A percentile compares a stretch with the other conserved stretches of the same genome.
Evolutionary conservation across 2,888 invertebrate species (phyloP).

Genomic region (Lysandra coridon): DNA sequence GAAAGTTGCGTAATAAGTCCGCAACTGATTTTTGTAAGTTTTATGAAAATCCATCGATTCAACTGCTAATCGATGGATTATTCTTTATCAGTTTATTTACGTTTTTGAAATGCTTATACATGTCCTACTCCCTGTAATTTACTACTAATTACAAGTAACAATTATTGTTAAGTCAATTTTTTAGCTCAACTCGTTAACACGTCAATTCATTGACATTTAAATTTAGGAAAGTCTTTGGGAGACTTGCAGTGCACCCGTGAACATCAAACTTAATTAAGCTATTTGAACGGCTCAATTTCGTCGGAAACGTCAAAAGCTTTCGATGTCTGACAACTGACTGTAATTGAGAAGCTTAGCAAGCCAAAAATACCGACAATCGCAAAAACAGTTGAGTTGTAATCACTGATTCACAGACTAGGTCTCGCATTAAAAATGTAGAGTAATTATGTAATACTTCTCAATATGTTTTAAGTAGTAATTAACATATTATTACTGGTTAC

Average conservation of each 20-base stretch:
- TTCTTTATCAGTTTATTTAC: not conserved
- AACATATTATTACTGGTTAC: not conserved
- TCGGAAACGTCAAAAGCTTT: slow-evolving; percentile 19
- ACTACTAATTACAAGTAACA: too few species aligned
- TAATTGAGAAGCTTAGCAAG: slow-evolving; percentile 14
- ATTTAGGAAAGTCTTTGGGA: not conserved
- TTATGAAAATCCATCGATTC: too few species aligned
- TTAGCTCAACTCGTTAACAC: not conserved
- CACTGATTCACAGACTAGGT: not conserved
- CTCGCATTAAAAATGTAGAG: not conserved
- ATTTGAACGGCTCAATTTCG: slow-evolving; percentile 11
- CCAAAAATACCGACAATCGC: not conserved
- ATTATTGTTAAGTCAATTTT: not conserved
- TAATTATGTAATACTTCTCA: not conserved
- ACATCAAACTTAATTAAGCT: slow-evolving; percentile 3
- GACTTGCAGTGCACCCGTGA: not conserved
- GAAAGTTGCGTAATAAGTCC: too few species aligned
- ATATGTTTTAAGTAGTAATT: not conserved
- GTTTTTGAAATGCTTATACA: not conserved
- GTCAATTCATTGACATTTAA: not conserved
- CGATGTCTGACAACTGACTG: not conserved
- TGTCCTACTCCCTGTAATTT: too few species aligned
- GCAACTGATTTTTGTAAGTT: too few species aligned
- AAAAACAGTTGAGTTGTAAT: not conserved
- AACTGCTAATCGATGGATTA: too few species aligned